A percentile compares a stretch with the other conserved stretches of the same genome.
Evolutionary conservation across 2,888 invertebrate species (phyloP).

Genomic region (Laspeyria flexula): DNA sequence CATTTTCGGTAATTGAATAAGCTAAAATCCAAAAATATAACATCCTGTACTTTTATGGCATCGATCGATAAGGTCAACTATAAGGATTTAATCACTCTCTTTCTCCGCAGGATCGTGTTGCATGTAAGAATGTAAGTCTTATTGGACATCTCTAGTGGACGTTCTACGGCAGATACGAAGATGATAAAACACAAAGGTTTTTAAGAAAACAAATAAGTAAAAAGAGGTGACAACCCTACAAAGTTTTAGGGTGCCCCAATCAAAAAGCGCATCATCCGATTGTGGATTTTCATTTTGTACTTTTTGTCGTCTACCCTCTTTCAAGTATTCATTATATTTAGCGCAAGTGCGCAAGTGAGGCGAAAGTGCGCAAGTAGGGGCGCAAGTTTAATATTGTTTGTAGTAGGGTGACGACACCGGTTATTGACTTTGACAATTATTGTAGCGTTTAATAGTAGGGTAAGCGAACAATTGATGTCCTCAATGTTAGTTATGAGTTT

Average conservation of each 20-base stretch:
- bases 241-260: slow-evolving; percentile 49
- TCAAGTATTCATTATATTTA: slow-evolving; percentile 41
- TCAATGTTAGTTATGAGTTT: slow-evolving; percentile 25
- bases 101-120: too few relatives aligned
- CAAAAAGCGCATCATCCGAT: slow-evolving; percentile 79
- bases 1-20: too few relatives aligned
- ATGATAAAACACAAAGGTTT: background rate
- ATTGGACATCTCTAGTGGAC: background rate
- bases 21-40: too few relatives aligned
- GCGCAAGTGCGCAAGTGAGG: slow-evolving; percentile 7
- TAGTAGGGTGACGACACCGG: slow-evolving; percentile 7
- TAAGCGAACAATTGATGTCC: slow-evolving; percentile 28
- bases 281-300: slow-evolving; percentile 58
- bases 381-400: slow-evolving; percentile 44
- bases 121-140: too few relatives aligned
- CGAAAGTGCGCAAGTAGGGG: slow-evolving; percentile 30
- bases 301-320: slow-evolving; percentile 41
- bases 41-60: too few relatives aligned
- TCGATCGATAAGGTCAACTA: too few relatives aligned
- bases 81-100: too few relatives aligned
- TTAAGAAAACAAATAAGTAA: background rate
- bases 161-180: too few relatives aligned
- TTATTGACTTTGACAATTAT: slow-evolving; percentile 48
- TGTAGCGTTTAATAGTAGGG: slow-evolving; percentile 28
- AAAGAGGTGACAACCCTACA: slow-evolving; percentile 47